These are phyloP conservation scores for Ceyx margarethae DNA, from an alignment of 2,113 vertebrate genomes.

Conservation along the genomic window DNA sequence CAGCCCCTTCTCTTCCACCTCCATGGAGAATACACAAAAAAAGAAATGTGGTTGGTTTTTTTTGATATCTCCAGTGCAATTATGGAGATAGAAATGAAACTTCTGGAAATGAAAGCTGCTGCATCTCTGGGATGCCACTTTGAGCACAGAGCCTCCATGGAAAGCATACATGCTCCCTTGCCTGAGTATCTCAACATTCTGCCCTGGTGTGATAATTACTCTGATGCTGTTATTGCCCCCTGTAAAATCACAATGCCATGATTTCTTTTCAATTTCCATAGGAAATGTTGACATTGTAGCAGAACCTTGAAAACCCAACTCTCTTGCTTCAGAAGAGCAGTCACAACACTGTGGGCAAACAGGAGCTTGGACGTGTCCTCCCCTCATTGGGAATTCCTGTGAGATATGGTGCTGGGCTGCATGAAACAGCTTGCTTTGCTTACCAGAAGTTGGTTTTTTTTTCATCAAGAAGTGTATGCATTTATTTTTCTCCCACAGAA, in stretches of 20 bases:
- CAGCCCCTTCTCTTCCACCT: not conserved
- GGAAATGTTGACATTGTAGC: not conserved
- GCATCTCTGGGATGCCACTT: not conserved
- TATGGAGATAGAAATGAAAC: not conserved
- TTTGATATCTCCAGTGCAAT: not conserved
- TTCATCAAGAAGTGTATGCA: not conserved
- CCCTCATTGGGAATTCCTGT: rapidly evolving
- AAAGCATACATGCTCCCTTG: not conserved
- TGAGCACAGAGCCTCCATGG: not conserved
- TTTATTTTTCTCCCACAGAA: not conserved
- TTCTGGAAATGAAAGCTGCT: not conserved
- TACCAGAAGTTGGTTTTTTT: not conserved
- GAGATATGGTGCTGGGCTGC: not conserved
- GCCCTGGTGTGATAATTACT: not conserved
- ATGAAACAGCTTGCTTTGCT: rapidly evolving
- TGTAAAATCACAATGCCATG: not conserved
- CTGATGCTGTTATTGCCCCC: not conserved
- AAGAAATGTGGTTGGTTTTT: not conserved
- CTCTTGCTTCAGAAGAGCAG: not conserved
- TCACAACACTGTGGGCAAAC: rapidly evolving
- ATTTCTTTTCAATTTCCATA: not conserved
- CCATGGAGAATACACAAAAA: not conserved
- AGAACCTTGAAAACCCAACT: not conserved
- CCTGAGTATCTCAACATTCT: not conserved
- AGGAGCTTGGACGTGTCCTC: not conserved